A percentile compares a stretch with the other conserved stretches of the same genome.
These are phyloP conservation scores for Nestor notabilis DNA, from an alignment of 2,113 vertebrate species.

Conservation along the genomic window DNA sequence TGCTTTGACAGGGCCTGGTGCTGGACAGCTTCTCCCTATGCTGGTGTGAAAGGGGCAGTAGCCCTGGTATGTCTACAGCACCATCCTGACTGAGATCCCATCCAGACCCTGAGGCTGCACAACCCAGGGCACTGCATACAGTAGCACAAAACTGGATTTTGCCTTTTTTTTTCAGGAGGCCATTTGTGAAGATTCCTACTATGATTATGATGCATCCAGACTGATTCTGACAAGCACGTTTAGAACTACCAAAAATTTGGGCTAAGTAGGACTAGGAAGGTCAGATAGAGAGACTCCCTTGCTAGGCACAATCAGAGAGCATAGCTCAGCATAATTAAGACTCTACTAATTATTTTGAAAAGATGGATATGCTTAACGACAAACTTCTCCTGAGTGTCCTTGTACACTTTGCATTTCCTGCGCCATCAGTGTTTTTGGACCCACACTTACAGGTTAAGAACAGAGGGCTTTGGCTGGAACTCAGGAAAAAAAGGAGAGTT, in stretches of 20 bases:
- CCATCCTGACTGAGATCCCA: fast-evolving
- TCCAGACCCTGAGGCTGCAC: neutral
- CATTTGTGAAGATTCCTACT: neutral
- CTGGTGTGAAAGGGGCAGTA: neutral
- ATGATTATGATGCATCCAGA: neutral
- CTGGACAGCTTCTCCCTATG: neutral
- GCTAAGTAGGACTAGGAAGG: neutral
- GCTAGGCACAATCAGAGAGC: neutral
- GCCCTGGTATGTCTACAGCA: fast-evolving
- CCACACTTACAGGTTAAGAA: neutral
- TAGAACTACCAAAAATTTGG: neutral
- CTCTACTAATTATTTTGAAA: constrained; percentile 12
- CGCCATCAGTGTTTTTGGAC: neutral
- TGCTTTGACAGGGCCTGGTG: neutral
- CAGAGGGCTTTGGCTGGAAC: neutral
- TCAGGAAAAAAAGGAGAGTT: neutral
- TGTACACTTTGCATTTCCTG: neutral
- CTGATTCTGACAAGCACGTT: neutral
- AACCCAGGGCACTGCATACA: neutral
- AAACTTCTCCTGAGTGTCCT: neutral
- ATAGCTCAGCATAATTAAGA: neutral
- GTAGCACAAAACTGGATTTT: neutral
- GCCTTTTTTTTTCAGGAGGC: neutral
- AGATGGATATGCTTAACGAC: neutral
- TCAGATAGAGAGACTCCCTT: neutral